Conservation (phyloP, 2,797 vertebrate species). For the Sebastes wilsoni region DNA sequence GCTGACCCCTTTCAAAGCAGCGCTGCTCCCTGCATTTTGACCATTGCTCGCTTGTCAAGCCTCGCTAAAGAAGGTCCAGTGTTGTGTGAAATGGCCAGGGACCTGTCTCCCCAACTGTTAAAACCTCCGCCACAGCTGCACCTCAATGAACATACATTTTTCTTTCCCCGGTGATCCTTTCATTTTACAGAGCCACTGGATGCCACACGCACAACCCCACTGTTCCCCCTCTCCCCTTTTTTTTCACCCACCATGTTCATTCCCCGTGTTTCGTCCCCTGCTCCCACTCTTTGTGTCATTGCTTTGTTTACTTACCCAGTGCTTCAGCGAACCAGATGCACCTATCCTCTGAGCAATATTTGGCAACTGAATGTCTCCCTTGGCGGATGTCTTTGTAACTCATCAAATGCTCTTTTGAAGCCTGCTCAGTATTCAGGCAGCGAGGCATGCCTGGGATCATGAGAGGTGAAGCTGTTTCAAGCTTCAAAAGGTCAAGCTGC, state of each 20-base stretch:
- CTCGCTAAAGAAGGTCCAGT: constrained; percentile 17
- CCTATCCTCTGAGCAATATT: constrained; percentile 57
- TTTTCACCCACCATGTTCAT: constrained; percentile 7
- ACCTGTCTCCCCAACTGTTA: constrained; percentile 18
- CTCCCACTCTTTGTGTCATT: constrained; percentile 43
- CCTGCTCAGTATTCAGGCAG: constrained; percentile 55
- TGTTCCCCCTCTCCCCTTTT: neutral
- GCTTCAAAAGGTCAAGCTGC: constrained; percentile 67
- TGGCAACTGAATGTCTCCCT: constrained; percentile 61
- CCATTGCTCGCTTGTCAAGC: constrained; percentile 33
- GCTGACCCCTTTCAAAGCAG: constrained; percentile 26
- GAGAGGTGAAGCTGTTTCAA: constrained; percentile 53
- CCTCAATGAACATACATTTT: constrained; percentile 26
- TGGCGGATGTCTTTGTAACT: constrained; percentile 56
- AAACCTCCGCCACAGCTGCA: constrained; percentile 33
- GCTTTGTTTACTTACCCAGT: constrained; percentile 52
- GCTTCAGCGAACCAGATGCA: constrained; percentile 53
- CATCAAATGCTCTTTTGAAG: constrained; percentile 69
- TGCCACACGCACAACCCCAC: neutral
- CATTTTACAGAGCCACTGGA: constrained; percentile 24
- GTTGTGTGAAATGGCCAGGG: constrained; percentile 47
- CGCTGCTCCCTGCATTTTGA: constrained; percentile 15
- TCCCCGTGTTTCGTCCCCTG: constrained; percentile 1
- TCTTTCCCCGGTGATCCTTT: constrained; percentile 19
- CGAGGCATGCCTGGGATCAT: constrained; percentile 39